Evolutionary conservation across 2,797 vertebrate species (phyloP).

Genomic region (Premnoplex brunnescens): DNA sequence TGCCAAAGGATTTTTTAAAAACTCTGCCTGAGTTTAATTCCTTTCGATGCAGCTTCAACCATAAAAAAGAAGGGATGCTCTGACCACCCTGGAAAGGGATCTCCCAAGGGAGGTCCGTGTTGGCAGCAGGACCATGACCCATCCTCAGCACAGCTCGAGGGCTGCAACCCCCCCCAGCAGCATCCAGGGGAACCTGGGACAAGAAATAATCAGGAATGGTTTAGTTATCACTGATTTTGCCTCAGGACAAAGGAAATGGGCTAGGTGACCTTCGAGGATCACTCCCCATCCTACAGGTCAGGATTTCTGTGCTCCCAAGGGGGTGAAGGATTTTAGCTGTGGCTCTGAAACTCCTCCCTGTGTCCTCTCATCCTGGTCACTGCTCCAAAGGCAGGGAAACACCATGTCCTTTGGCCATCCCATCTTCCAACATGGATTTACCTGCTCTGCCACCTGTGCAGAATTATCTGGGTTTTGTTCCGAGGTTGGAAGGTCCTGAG

Average conservation of each 20-base stretch:
- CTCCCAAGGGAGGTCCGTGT: not conserved
- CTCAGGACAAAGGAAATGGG: not conserved
- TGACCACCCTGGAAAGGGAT: not conserved
- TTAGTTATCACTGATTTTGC: not conserved
- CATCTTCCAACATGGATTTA: not conserved
- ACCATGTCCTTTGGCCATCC: fast-evolving
- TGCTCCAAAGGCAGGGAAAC: not conserved
- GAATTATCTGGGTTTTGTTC: too few relatives aligned
- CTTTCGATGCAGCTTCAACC: not conserved
- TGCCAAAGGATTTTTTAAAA: not conserved
- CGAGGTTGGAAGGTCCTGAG: not conserved
- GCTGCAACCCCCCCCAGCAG: not conserved
- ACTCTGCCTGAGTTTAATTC: not conserved
- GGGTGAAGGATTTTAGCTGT: not conserved
- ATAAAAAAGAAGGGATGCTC: not conserved
- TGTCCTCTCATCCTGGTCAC: not conserved
- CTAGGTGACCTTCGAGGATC: not conserved
- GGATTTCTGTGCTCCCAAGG: not conserved
- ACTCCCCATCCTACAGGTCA: not conserved
- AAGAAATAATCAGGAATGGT: not conserved
- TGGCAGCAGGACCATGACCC: not conserved
- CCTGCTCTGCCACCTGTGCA: not conserved
- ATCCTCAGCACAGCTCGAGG: not conserved
- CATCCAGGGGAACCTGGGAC: not conserved
- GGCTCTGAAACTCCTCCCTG: not conserved